phyloP scores from a whole-genome alignment of 2,113 vertebrate genomes.

The Notothenia rossii region DNA sequence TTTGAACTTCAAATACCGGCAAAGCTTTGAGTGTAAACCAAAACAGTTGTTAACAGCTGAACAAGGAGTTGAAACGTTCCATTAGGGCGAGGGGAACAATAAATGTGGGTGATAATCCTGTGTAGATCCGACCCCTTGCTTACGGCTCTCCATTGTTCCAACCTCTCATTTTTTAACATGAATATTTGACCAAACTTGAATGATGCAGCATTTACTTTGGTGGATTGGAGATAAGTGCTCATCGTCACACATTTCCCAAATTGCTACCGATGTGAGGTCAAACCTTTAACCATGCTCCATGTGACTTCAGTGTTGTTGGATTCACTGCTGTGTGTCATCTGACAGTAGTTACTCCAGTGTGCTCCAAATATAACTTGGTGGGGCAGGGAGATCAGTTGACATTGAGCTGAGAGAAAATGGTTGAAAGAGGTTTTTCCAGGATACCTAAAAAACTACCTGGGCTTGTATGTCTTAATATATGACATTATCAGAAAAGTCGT shows the following conservation, averaged over 20 bases:
- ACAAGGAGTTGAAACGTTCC: neutral
- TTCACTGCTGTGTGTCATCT: constrained; percentile 9
- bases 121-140: neutral
- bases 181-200: neutral
- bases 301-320: constrained; percentile 33
- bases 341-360: constrained; percentile 10
- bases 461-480: neutral
- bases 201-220: neutral
- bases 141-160: neutral
- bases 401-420: neutral
- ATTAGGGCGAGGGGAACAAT: neutral
- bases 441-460: neutral
- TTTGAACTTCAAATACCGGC: too few relatives aligned
- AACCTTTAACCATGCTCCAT: constrained; percentile 25
- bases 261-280: constrained; percentile 6
- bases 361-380: constrained; percentile 11
- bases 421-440: neutral
- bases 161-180: neutral
- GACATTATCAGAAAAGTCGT: neutral
- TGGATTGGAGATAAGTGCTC: neutral
- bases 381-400: neutral
- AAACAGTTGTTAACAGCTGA: neutral
- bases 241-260: constrained; percentile 3
- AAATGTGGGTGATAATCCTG: neutral
- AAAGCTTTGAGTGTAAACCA: too few relatives aligned